phyloP scores from a whole-genome alignment of 2,888 invertebrate genomes.

The Troides aeacus region DNA sequence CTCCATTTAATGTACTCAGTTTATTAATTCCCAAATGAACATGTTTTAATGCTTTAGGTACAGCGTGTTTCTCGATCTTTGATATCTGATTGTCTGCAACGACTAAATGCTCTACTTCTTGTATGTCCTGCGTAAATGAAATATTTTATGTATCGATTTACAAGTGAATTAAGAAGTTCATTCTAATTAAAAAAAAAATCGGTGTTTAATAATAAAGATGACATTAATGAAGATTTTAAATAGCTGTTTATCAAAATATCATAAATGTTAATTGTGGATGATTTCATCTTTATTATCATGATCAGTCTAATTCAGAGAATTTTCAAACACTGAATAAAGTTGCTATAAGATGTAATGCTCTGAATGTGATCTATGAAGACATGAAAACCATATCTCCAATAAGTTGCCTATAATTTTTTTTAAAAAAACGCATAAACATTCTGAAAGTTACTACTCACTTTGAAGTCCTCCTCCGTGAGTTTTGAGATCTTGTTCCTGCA shows the following conservation, averaged over 20 bases:
- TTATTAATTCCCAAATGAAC: slow-evolving; percentile 88
- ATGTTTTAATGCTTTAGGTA: slow-evolving; percentile 84
- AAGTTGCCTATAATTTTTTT: too few species aligned
- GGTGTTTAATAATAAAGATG: too few species aligned
- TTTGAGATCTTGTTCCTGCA: slow-evolving; percentile 88
- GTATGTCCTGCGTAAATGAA: slow-evolving; percentile 58
- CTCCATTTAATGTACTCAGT: slow-evolving; percentile 86
- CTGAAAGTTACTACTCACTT: slow-evolving; percentile 73
- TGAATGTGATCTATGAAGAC: too few species aligned
- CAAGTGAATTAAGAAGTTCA: not conserved
- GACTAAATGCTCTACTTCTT: slow-evolving; percentile 83
- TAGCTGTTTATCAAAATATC: too few species aligned
- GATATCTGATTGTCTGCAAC: slow-evolving; percentile 88
- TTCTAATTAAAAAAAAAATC: not conserved
- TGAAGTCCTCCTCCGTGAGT: slow-evolving; percentile 87
- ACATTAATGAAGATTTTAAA: too few species aligned
- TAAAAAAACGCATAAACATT: not conserved
- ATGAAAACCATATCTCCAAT: too few species aligned
- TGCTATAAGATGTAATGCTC: too few species aligned
- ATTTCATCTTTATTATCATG: too few species aligned
- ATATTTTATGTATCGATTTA: not conserved
- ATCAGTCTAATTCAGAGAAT: too few species aligned
- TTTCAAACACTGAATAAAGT: too few species aligned
- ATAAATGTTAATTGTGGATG: too few species aligned
- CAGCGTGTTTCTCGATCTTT: slow-evolving; percentile 84